phyloP scores from a whole-genome alignment of 2,888 invertebrate species.

The Stegana nigrithorax region DNA sequence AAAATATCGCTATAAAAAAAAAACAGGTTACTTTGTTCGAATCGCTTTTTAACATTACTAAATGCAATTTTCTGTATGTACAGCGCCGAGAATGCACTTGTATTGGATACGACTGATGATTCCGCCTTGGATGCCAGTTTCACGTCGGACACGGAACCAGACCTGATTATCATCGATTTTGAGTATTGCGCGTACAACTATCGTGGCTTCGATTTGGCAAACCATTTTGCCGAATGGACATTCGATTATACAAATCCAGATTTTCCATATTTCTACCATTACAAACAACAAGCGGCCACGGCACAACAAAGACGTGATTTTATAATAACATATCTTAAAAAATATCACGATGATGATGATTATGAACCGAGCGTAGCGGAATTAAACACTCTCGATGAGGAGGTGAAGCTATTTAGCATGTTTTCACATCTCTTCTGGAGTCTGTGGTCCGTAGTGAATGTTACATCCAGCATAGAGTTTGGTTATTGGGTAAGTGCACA shows the following conservation, averaged over 20 bases:
- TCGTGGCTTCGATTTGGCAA: constrained; percentile 92
- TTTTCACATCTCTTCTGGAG: constrained; percentile 95
- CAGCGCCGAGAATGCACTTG: no score
- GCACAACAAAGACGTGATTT: constrained; percentile 73
- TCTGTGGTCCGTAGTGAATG: constrained; percentile 92
- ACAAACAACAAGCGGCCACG: constrained; percentile 76
- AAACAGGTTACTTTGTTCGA: constrained; percentile 44
- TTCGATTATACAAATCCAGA: constrained; percentile 86
- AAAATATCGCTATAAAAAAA: constrained; percentile 31
- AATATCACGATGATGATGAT: constrained; percentile 51
- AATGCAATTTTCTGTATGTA: no score
- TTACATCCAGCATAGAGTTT: constrained; percentile 89
- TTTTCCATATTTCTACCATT: constrained; percentile 81
- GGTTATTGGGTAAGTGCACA: constrained; percentile 89
- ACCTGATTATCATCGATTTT: constrained; percentile 87
- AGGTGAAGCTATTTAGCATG: constrained; percentile 86
- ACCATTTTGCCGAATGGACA: constrained; percentile 93
- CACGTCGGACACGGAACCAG: constrained; percentile 67
- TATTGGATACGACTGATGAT: constrained; percentile 61
- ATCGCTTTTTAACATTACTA: not conserved
- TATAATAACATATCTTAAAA: constrained; percentile 62
- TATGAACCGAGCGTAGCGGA: constrained; percentile 71
- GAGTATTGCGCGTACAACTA: constrained; percentile 97
- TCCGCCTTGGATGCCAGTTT: constrained; percentile 58
- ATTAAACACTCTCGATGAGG: constrained; percentile 76